Conservation (phyloP, 2,113 vertebrate species). For the Corapipo altera region DNA sequence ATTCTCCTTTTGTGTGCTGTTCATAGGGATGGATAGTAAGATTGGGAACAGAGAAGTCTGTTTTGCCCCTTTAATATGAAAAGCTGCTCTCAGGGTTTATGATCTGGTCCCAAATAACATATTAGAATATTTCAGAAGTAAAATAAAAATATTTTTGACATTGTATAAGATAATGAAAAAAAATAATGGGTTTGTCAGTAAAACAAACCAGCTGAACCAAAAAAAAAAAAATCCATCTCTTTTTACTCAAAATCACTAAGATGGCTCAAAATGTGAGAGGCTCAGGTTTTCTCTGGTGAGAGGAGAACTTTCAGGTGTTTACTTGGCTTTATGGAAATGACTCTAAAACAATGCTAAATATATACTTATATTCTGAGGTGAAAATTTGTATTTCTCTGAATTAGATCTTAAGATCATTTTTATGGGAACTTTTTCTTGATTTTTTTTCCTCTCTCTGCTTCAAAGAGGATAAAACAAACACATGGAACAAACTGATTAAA, state of each 20-base stretch:
- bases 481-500: background rate
- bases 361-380: background rate
- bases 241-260: background rate
- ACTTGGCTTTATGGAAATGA: background rate
- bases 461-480: background rate
- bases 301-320: background rate
- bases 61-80: background rate
- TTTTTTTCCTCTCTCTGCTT: background rate
- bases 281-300: background rate
- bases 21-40: background rate
- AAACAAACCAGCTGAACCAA: background rate
- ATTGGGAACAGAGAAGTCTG: background rate
- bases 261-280: background rate
- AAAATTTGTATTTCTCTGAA: background rate
- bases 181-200: background rate
- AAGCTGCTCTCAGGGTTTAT: background rate
- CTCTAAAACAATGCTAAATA: background rate
- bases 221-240: background rate
- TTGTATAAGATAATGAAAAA: background rate
- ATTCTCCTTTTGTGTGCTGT: rapidly evolving
- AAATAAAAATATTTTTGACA: background rate
- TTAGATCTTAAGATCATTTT: background rate
- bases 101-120: background rate
- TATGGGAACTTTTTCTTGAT: background rate
- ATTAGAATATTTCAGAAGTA: background rate